Evolutionary conservation across 2,113 vertebrate genomes (phyloP).

Genomic region (Petromus typicus): DNA sequence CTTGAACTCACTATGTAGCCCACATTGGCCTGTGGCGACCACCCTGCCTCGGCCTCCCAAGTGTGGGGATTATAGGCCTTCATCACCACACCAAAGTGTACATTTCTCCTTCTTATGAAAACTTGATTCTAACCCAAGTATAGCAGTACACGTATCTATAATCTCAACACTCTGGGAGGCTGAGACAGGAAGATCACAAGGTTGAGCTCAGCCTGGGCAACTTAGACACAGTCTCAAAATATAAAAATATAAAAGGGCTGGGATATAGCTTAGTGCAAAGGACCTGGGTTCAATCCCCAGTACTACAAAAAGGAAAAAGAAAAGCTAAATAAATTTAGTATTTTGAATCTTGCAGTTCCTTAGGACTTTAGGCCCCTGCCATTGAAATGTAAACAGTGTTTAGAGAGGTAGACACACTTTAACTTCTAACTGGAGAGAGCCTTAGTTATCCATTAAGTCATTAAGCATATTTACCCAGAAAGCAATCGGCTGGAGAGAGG

Average conservation of each 20-base stretch:
- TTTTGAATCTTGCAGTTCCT: background rate
- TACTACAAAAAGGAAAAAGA: too few species aligned
- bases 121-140: background rate
- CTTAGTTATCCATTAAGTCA: conserved; percentile 61
- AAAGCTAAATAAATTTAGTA: background rate
- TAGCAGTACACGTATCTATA: background rate
- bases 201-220: background rate
- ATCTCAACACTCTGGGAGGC: background rate
- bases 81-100: background rate
- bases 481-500: background rate
- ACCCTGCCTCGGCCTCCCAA: background rate
- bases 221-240: background rate
- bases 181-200: background rate
- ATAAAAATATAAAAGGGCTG: background rate
- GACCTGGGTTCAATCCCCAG: too few species aligned
- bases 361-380: background rate
- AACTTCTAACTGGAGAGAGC: background rate
- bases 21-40: background rate
- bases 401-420: background rate
- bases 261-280: too few species aligned
- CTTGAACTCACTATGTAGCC: background rate
- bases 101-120: background rate
- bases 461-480: conserved; percentile 4
- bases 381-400: conserved; percentile 32
- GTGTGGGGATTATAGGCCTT: background rate